Conservation (phyloP, 1,140 invertebrate genomes). For the Chironomus tepperi region DNA sequence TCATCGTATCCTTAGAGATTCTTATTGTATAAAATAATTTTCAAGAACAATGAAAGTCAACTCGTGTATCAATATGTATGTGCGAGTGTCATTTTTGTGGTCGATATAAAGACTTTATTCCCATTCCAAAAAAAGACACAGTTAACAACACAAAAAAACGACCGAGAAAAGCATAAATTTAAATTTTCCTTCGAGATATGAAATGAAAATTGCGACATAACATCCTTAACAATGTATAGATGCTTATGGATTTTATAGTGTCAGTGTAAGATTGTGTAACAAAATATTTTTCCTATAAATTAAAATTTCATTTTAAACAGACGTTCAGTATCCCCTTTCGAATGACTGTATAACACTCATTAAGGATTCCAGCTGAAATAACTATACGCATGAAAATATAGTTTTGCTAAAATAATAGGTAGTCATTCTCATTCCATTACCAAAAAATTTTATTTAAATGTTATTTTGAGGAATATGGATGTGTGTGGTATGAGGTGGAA, state of each 20-base stretch:
- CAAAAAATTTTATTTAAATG: background rate
- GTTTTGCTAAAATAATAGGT: background rate
- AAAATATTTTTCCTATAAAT: background rate
- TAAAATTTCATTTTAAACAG: background rate
- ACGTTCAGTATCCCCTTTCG: background rate
- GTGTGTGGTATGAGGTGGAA: background rate
- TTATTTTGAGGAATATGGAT: background rate
- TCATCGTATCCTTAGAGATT: no score
- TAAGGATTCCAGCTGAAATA: background rate
- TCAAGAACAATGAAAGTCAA: background rate
- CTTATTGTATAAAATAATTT: background rate
- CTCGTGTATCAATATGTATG: background rate
- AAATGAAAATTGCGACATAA: background rate
- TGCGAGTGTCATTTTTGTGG: background rate
- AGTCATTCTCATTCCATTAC: background rate
- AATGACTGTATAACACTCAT: background rate
- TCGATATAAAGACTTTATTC: background rate
- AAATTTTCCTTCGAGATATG: slow-evolving; percentile 8
- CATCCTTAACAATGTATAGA: no score
- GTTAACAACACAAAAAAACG: background rate
- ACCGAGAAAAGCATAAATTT: background rate
- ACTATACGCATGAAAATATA: background rate
- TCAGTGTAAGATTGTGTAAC: no score
- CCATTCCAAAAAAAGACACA: no score
- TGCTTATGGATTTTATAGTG: no score